Evolutionary conservation across 2,888 invertebrate species (phyloP), one percentile per base, ranked within the genome.

Genomic region (Xanthorhoe designata): DNA sequence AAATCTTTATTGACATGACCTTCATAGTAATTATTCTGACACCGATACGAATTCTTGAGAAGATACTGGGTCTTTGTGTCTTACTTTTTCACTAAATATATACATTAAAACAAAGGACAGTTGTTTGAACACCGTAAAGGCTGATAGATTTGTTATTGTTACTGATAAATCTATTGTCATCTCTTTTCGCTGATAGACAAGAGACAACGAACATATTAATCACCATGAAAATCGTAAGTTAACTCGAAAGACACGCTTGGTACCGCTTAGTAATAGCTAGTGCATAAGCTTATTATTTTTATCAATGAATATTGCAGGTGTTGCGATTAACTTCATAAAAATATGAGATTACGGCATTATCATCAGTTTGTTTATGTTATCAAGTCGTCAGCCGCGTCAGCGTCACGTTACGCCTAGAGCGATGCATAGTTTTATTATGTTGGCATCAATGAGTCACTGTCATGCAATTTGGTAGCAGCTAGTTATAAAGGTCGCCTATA

Each of bases 401-500:
- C 56, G 63, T 63, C 63, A 60, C 51, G 51, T 56, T 63, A 49
- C 60, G 9, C 13, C 47, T 52, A 32, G 35, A 13, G 0, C 9
- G 24, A 59, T 19, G n/a, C 13, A 13, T 62, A 19, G 5, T 59
- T 64, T 63, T 56, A 52, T 38, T 18, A 67, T 45, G 63, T 67
- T 60, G 67, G 67, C n/a, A 60, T 18, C 18, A 53, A 9, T 54
- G 61, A 67, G 56, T 66, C 68, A 61, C 53, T 54, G 63, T 50
- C 47, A 49, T 54, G 29, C 18, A 10, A 57, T 57, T 18, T 47
- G 45, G 45, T 15, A 45, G 9, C 2, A 38, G 18, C 55, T 17
- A 47, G 17, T 47, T 13, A 42, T 3, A 59, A 51, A 64, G 54
- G 64, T 55, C 54, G 29, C 18, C 18, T n/a, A 7, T 52, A n/a